A percentile compares a stretch with the other conserved stretches of the same genome.
phyloP scores from a whole-genome alignment of 1,140 invertebrate species.

The Goniozus legneri region DNA sequence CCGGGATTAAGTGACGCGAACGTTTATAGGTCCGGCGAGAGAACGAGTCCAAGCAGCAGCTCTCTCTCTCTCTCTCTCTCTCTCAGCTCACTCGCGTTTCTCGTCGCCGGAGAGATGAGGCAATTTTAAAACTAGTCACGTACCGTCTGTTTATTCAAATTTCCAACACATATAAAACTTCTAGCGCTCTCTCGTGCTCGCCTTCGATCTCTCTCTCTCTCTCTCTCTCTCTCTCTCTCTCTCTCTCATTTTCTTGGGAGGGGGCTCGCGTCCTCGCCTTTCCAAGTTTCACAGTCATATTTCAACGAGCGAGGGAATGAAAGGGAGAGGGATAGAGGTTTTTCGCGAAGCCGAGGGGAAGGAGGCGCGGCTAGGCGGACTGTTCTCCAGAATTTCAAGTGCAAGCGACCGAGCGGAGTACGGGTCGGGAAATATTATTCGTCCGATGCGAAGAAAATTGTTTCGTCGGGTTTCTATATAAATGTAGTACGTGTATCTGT shows the following conservation, averaged over 20 bases:
- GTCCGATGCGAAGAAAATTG: too few relatives aligned
- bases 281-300: neutral
- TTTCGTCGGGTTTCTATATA: too few relatives aligned
- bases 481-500: too few relatives aligned
- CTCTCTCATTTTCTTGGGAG: constrained; percentile 1
- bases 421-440: too few relatives aligned
- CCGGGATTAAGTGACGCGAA: neutral
- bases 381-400: constrained; percentile 8
- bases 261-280: constrained; percentile 1
- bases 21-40: neutral
- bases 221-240: constrained; percentile 8
- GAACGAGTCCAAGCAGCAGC: too few relatives aligned
- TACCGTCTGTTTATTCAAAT: constrained; percentile 22
- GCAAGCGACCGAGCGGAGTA: neutral
- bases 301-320: neutral
- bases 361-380: neutral
- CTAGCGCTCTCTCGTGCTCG: neutral
- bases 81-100: neutral
- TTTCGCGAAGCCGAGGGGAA: neutral
- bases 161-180: constrained; percentile 9
- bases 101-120: too few relatives aligned
- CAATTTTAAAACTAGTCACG: constrained; percentile 21
- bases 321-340: neutral
- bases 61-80: too few relatives aligned
- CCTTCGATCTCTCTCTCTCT: neutral